These are phyloP conservation scores for Lasioglossum malachurum DNA, from an alignment of 2,888 invertebrate species.

Conservation along the genomic window DNA sequence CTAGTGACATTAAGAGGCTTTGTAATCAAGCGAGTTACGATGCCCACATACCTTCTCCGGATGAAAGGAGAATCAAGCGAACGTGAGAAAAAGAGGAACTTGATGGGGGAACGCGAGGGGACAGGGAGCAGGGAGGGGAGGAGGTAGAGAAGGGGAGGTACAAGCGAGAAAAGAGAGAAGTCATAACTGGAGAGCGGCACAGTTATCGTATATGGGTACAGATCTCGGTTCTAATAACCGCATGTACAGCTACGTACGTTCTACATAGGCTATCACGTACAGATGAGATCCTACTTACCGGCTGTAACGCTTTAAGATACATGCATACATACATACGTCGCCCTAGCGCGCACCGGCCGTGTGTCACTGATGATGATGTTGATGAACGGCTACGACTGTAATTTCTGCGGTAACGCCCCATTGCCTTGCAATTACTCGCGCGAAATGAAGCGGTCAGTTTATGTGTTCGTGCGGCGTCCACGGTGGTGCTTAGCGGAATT, in stretches of 20 bases:
- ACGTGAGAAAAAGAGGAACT: neutral
- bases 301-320: conserved; percentile 35
- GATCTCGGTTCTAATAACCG: conserved; percentile 76
- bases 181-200: conserved; percentile 77
- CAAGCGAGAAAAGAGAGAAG: conserved; percentile 47
- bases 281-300: conserved; percentile 54
- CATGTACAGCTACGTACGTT: conserved; percentile 76
- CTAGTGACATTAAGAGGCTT: conserved; percentile 5
- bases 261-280: conserved; percentile 68
- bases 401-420: conserved; percentile 65
- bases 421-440: conserved; percentile 67
- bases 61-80: conserved; percentile 22
- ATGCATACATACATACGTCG: neutral
- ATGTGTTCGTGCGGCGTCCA: conserved; percentile 18
- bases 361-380: conserved; percentile 66
- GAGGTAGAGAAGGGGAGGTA: neutral
- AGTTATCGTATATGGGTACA: conserved; percentile 77
- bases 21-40: neutral
- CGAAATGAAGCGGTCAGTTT: conserved; percentile 65
- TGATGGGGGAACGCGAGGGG: neutral
- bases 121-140: no score
- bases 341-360: neutral
- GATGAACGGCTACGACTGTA: conserved; percentile 65
- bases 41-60: conserved; percentile 2
- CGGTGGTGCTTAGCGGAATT: conserved; percentile 54